Evolutionary conservation across 2,888 invertebrate species (phyloP), one percentile per base, ranked within the genome.

Genomic region (Amblyjoppa proteus): DNA sequence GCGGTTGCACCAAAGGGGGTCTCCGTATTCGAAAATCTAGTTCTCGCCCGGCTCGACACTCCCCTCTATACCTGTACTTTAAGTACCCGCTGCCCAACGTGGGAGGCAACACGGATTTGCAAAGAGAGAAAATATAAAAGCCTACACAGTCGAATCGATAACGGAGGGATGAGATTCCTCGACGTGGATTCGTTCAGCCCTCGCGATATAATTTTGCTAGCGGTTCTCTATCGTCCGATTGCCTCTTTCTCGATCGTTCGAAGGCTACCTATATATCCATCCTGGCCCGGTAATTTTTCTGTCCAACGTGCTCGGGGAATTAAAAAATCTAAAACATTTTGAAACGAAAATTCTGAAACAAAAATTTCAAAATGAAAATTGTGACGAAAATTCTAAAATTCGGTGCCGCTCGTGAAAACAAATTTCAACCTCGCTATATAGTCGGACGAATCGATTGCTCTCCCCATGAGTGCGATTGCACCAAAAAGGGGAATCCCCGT

Each of bases 121-220:
- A n/a, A 20, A 16, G 16, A 31, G 38, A 45, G 28, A 51, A 56
- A 13, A 64, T 31, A 34, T 51, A 53, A 31, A n/a, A 34, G 45
- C 16, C 45, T 53, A 0, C 20, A 58, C 68, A 31, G 71, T 76
- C 70, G 49, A 64, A 77, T 82, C 71, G 76, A 81, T 76, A 71
- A n/a, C 61, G 13, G 20, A 28, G 76, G 53, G 61, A 25, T 61
- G 75, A 49, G 45, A 81, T 58, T 68, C 68, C 38, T 77, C 76
- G 31, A 51, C 70, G 28, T 51, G 6, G 34, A 9, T 77, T 68
- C 77, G 66, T 49, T 25, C 9, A 45, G 38, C 58, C 13, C n/a
- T 34, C 1, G 28, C 76, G 66, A 76, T 56, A 76, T 56, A 69
- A 68, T 7, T 1, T 68, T 6, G 13, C 53, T 13, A 38, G 38